Evolutionary conservation across 2,888 invertebrate species (phyloP).

Genomic region (Cephalotes varians): DNA sequence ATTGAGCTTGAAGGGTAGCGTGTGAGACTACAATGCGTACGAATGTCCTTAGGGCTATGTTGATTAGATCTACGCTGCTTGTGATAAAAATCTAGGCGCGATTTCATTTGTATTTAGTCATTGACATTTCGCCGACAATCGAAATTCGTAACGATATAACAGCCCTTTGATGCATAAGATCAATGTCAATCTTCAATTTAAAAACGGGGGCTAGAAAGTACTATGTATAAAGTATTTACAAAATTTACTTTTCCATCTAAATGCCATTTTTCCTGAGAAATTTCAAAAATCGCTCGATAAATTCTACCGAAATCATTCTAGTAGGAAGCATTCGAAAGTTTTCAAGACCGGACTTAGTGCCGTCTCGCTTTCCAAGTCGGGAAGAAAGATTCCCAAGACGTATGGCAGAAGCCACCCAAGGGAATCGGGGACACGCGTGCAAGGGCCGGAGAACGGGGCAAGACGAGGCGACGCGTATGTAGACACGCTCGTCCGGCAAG

Average conservation of each 20-base stretch:
- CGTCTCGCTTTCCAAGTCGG: background rate
- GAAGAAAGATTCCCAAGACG: conserved; percentile 6
- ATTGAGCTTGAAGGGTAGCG: background rate
- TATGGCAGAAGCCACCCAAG: conserved; percentile 55
- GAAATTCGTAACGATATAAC: background rate
- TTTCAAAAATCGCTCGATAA: background rate
- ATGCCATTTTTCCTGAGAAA: background rate
- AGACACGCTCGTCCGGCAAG: conserved; percentile 74
- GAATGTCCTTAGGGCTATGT: background rate
- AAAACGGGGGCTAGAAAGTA: background rate
- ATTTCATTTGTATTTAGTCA: background rate
- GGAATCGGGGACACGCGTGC: conserved; percentile 66
- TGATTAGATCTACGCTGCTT: background rate
- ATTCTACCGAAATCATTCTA: background rate
- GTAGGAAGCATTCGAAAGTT: background rate
- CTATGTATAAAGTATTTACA: background rate
- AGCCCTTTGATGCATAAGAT: background rate
- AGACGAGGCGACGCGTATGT: conserved; percentile 66
- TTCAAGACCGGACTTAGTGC: background rate
- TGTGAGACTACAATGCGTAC: conserved; percentile 12
- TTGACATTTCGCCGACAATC: background rate
- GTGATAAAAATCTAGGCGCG: background rate
- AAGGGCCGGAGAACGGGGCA: conserved; percentile 60
- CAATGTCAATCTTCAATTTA: background rate
- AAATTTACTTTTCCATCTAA: background rate